A percentile compares a stretch with the other conserved stretches of the same genome.
phyloP scores from a whole-genome alignment of 2,797 vertebrate genomes.

The Prunella strophiata region DNA sequence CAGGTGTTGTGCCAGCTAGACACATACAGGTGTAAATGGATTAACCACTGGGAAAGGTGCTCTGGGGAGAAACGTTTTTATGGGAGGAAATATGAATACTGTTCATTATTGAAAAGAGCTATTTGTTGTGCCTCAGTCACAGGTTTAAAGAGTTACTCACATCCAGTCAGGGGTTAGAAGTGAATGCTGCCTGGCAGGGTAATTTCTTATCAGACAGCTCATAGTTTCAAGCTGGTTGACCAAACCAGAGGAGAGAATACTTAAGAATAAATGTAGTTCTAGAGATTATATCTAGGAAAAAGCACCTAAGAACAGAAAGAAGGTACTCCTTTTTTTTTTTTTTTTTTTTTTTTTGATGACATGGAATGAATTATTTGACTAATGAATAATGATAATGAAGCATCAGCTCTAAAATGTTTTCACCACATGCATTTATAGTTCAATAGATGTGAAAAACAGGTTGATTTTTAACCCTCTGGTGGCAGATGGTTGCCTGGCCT shows the following conservation, averaged over 20 bases:
- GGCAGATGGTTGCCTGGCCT: not conserved
- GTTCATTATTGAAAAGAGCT: not conserved
- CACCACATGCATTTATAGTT: not conserved
- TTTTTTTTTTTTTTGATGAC: not conserved
- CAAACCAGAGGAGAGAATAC: not conserved
- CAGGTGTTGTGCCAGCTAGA: not conserved
- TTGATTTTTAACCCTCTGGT: not conserved
- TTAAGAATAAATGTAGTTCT: not conserved
- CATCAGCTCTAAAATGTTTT: not conserved
- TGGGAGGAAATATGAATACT: not conserved
- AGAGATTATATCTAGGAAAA: not conserved
- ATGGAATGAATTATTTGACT: not conserved
- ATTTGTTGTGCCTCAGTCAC: not conserved
- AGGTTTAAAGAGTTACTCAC: not conserved
- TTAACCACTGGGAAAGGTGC: not conserved
- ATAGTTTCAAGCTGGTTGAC: not conserved
- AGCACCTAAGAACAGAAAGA: not conserved
- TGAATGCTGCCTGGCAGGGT: not conserved
- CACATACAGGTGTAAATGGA: not conserved
- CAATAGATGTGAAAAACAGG: not conserved
- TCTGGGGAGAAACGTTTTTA: not conserved
- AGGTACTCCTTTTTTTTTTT: accelerated
- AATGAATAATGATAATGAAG: not conserved
- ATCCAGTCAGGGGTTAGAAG: not conserved
- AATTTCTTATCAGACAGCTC: not conserved